A percentile compares a stretch with the other conserved stretches of the same genome.
Evolutionary conservation across 2,888 invertebrate genomes (phyloP).

Genomic region (Chloroclystis v-ata): DNA sequence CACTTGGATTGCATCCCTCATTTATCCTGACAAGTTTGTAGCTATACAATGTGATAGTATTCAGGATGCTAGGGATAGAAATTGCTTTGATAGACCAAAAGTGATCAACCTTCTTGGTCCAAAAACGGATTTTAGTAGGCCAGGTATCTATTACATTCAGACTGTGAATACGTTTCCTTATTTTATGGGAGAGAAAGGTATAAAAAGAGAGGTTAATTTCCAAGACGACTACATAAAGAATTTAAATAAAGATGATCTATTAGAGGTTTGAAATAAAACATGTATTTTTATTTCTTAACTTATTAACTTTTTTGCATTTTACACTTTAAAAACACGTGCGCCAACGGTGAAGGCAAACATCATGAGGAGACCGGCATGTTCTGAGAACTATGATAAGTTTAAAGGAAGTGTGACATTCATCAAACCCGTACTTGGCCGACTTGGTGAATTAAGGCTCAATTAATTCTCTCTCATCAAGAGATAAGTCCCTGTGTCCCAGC

Average conservation of each 20-base stretch:
- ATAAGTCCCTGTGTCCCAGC: too few relatives aligned
- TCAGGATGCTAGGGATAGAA: slow-evolving; percentile 31
- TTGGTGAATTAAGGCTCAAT: too few relatives aligned
- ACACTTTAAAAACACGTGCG: too few relatives aligned
- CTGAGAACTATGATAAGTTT: too few relatives aligned
- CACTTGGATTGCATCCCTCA: slow-evolving; percentile 31
- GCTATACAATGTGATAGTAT: slow-evolving; percentile 35
- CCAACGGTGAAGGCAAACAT: too few relatives aligned
- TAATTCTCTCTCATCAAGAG: too few relatives aligned
- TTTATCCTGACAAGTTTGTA: slow-evolving; percentile 30
- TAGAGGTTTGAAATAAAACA: slow-evolving; percentile 11
- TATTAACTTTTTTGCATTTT: too few relatives aligned
- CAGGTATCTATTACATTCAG: slow-evolving; percentile 41
- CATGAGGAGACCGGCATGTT: too few relatives aligned
- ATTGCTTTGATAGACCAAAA: slow-evolving; percentile 33
- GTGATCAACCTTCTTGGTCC: slow-evolving; percentile 27
- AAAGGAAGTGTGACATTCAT: too few relatives aligned
- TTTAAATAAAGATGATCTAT: slow-evolving; percentile 15
- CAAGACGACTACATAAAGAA: background rate
- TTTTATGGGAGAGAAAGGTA: slow-evolving; percentile 38
- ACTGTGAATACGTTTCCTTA: slow-evolving; percentile 37
- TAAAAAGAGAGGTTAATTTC: slow-evolving; percentile 34
- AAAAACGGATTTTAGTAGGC: slow-evolving; percentile 32
- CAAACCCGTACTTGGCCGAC: too few relatives aligned
- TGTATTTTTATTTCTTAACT: background rate